Evolutionary conservation across 2,797 vertebrate species (phyloP), one percentile per base, ranked within the genome.

Genomic region (Diglossa cyanea): DNA sequence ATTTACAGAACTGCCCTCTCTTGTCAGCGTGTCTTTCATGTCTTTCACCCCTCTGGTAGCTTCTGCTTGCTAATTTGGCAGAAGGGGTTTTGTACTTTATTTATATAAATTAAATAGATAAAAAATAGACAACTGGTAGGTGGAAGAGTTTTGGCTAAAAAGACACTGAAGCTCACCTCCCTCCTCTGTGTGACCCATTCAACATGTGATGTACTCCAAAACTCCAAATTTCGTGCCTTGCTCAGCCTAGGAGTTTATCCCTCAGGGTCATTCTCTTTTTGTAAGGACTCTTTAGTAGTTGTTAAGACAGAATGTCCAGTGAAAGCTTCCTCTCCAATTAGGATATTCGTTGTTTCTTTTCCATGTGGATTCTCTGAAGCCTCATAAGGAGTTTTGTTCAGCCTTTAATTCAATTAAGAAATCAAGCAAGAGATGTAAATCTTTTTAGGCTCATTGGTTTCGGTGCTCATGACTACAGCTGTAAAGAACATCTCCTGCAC

Each of bases 371-470:
- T 92, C 75, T 91, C 74, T 63, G 89, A 77, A 91, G 44, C 81
- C 33, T 91, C 78, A 13, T 39, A 74, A 62, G 45, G 67, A 45
- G 30, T 44, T 89, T 71, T 87, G 51, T 79, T 91, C 91, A 79
- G 72, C 40, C 74, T 87, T 92, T 91, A 94, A 91, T 95, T 93
- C 71, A 70, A 73, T 95, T 89, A 95, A 94, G 84, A 92, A 87
- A 79, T 89, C 60, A 79, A 86, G 89, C 74, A 89, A 61, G 87
- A 87, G 84, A 85, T 87, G 87, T 61, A 89, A 76, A 91, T 91
- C 81, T 94, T 89, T 88, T 91, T 92, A 82, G 81, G 57, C 72
- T 92, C 89, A 16, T 78, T 85, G 68, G 81, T 95, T 94, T 87
- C 35, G 3, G 26, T 44, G 44, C 54, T 95, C 28, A 9, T 55